Evolutionary conservation across 2,113 vertebrate genomes (phyloP).

Genomic region (Callocephalon fimbriatum): DNA sequence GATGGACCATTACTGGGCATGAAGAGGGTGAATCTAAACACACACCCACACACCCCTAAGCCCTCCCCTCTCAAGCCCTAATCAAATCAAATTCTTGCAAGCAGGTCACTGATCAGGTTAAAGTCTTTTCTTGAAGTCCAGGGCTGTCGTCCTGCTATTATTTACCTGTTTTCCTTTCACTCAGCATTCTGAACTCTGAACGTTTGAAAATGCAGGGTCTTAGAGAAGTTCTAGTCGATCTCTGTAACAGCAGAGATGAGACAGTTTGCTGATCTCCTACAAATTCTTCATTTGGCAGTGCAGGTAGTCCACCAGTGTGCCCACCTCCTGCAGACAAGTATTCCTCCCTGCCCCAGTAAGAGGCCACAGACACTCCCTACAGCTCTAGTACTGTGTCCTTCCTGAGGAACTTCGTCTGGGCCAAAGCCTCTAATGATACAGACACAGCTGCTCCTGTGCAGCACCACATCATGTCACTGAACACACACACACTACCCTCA

Average conservation of each 20-base stretch:
- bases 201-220: background rate
- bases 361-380: background rate
- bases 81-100: background rate
- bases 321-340: background rate
- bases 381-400: background rate
- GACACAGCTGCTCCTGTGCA: background rate
- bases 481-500: background rate
- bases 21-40: background rate
- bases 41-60: background rate
- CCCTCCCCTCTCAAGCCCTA: background rate
- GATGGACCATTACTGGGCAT: background rate
- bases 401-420: fast-evolving
- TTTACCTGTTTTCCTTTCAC: background rate
- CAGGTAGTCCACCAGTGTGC: too few species aligned
- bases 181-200: background rate
- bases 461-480: too few species aligned
- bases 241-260: background rate
- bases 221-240: background rate
- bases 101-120: background rate
- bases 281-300: background rate
- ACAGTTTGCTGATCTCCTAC: background rate
- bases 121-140: background rate
- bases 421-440: background rate
- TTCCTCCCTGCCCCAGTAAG: background rate
- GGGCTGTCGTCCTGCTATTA: background rate